Conservation (phyloP, 2,888 invertebrate genomes). For the Mylabris sibirica region DNA sequence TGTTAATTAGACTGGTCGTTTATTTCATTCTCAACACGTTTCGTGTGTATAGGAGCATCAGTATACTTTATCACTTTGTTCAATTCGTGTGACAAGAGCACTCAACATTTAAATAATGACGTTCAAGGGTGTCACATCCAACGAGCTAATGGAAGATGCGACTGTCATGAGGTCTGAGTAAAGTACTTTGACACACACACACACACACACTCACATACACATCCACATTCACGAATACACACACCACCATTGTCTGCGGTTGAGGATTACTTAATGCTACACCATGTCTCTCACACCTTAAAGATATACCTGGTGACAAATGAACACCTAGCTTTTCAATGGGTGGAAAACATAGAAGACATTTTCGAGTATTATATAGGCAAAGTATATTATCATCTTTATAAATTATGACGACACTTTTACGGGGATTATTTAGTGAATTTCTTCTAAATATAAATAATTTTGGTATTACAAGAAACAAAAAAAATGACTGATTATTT, state of each 20-base stretch:
- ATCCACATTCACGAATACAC: not conserved
- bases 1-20: slow-evolving; percentile 7
- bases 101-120: slow-evolving; percentile 56
- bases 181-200: slow-evolving; percentile 43
- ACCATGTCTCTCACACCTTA: slow-evolving; percentile 46
- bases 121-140: slow-evolving; percentile 51
- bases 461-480: no score
- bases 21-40: not conserved
- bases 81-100: slow-evolving; percentile 33
- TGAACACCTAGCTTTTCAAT: slow-evolving; percentile 57
- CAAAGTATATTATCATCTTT: not conserved
- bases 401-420: not conserved
- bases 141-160: slow-evolving; percentile 55
- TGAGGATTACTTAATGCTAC: slow-evolving; percentile 50
- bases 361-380: slow-evolving; percentile 6
- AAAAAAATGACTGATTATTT: no score
- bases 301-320: slow-evolving; percentile 54
- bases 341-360: slow-evolving; percentile 27
- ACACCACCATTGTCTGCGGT: slow-evolving; percentile 54
- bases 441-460: not conserved
- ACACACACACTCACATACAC: not conserved
- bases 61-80: slow-evolving; percentile 31
- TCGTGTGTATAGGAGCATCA: slow-evolving; percentile 12
- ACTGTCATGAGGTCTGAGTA: slow-evolving; percentile 56
- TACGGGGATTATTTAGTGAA: not conserved